These are phyloP conservation scores for Aplocera efformata DNA, from an alignment of 2,888 invertebrate species.

Conservation along the genomic window DNA sequence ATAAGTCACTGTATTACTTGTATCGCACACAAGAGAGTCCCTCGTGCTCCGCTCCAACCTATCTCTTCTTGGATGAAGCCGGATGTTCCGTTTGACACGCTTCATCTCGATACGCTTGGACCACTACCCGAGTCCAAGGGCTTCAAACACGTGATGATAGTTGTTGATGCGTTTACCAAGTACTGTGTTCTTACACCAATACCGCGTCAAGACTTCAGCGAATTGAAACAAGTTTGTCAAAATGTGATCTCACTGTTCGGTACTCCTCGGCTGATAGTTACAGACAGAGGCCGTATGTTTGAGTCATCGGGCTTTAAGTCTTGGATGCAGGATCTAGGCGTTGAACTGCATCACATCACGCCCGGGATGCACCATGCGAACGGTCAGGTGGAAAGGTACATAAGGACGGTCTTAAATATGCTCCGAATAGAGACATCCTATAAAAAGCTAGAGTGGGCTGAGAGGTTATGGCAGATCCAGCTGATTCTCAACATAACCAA, in stretches of 20 bases:
- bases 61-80: conserved; percentile 10
- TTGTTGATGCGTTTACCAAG: conserved; percentile 3
- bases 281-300: conserved; percentile 6
- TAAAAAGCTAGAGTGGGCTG: too few relatives aligned
- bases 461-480: too few relatives aligned
- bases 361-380: conserved; percentile 29
- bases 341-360: conserved; percentile 23
- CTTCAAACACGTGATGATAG: background rate
- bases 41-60: background rate
- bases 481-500: too few relatives aligned
- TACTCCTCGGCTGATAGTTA: conserved; percentile 6
- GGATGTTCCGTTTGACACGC: background rate
- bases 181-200: background rate
- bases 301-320: background rate
- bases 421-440: too few relatives aligned
- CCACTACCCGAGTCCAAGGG: conserved; percentile 1
- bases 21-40: conserved; percentile 16
- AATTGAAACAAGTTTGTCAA: background rate
- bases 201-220: background rate
- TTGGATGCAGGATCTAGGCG: too few relatives aligned
- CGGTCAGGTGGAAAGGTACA: conserved; percentile 27
- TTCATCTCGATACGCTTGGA: background rate
- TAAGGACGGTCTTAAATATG: conserved; percentile 25
- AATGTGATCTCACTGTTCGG: conserved; percentile 2
- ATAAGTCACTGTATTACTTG: conserved; percentile 14